phyloP scores from a whole-genome alignment of 2,113 vertebrate genomes.

The Boulengeromyrus knoepffleri region DNA sequence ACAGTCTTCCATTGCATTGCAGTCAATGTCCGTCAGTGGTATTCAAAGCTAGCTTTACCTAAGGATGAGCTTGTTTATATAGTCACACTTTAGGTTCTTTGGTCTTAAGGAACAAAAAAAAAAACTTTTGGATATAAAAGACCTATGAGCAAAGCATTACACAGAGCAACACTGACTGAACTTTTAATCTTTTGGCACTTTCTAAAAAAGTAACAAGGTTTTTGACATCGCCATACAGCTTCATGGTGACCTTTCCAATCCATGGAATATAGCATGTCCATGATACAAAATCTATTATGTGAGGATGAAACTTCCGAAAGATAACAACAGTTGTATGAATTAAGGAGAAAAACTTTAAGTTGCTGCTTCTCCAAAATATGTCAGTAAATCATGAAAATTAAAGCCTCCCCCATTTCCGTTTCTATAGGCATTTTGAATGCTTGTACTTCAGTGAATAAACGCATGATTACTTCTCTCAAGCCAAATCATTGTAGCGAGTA shows the following conservation, averaged over 20 bases:
- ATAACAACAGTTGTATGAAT: background rate
- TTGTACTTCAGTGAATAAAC: background rate
- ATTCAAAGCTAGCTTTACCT: constrained; percentile 1
- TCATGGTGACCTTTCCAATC: background rate
- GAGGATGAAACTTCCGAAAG: background rate
- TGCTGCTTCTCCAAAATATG: background rate
- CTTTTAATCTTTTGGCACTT: background rate
- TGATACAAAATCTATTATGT: background rate
- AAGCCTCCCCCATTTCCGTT: background rate
- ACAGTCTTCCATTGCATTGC: background rate
- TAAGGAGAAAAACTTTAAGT: background rate
- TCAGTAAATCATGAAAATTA: background rate
- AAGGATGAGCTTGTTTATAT: background rate
- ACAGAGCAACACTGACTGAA: background rate
- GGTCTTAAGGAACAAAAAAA: background rate
- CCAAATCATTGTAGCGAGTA: background rate
- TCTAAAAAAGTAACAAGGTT: background rate
- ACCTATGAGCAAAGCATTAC: background rate
- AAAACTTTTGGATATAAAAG: background rate
- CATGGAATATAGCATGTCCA: background rate
- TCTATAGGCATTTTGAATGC: background rate
- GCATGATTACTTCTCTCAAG: background rate
- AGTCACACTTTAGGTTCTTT: background rate
- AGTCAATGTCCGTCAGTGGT: background rate
- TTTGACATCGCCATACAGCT: background rate